Conservation (phyloP, 2,888 invertebrate genomes). For the Gastrophysa polygoni region DNA sequence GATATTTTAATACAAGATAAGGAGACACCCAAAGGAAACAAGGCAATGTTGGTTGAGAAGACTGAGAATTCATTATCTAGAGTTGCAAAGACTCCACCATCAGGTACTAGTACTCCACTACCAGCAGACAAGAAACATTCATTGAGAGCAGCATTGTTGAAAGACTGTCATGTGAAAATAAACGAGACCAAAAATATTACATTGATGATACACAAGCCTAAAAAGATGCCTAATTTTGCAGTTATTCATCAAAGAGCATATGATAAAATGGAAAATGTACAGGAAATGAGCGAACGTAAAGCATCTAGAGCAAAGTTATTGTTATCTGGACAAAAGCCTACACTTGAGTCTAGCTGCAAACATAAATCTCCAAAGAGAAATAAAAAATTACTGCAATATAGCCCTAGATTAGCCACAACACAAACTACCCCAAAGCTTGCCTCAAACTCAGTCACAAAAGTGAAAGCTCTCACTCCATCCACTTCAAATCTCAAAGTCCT, state of each 20-base stretch:
- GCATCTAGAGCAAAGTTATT: slow-evolving; percentile 59
- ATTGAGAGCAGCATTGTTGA: background rate
- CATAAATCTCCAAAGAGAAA: slow-evolving; percentile 15
- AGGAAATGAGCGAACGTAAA: slow-evolving; percentile 64
- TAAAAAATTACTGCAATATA: slow-evolving; percentile 17
- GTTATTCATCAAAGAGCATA: slow-evolving; percentile 70
- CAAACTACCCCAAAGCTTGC: background rate
- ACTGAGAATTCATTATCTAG: background rate
- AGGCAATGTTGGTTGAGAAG: background rate
- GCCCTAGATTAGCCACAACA: slow-evolving; percentile 1
- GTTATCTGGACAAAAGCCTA: slow-evolving; percentile 46
- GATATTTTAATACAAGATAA: background rate
- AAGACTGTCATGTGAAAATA: background rate
- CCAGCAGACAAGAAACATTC: slow-evolving; percentile 7
- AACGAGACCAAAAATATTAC: slow-evolving; percentile 3
- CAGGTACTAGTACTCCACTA: background rate
- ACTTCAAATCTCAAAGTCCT: slow-evolving; percentile 19
- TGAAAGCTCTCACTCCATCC: slow-evolving; percentile 17
- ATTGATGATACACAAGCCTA: background rate
- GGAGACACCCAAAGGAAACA: slow-evolving; percentile 10
- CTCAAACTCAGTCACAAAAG: slow-evolving; percentile 12
- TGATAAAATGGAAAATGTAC: slow-evolving; percentile 71
- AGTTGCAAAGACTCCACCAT: background rate
- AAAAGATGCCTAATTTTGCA: slow-evolving; percentile 71
- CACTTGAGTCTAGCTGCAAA: slow-evolving; percentile 4